These are phyloP conservation scores for Lepeophtheirus nordmannii DNA, from an alignment of 2,888 invertebrate genomes.

Conservation along the genomic window DNA sequence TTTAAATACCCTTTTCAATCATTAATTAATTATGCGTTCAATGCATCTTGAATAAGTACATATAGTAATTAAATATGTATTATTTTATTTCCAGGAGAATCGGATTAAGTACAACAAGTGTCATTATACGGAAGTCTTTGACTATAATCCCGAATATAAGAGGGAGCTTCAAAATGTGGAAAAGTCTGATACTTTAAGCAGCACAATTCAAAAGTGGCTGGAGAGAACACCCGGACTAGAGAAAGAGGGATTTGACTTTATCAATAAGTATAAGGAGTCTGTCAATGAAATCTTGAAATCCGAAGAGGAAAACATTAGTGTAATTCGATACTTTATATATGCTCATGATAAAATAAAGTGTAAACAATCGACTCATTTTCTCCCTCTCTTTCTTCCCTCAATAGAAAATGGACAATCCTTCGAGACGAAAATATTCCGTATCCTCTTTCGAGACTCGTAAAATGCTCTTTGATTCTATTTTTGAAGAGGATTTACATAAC, in stretches of 20 bases:
- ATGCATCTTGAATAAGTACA: no score
- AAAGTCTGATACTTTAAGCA: slow-evolving; percentile 62
- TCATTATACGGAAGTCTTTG: slow-evolving; percentile 66
- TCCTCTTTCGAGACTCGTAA: slow-evolving; percentile 43
- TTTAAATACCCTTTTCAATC: no score
- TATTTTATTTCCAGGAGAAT: slow-evolving; percentile 48
- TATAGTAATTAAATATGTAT: no score
- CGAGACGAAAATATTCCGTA: neutral
- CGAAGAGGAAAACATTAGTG: slow-evolving; percentile 22
- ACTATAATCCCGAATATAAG: slow-evolving; percentile 41
- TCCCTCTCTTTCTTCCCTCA: neutral
- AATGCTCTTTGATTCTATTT: slow-evolving; percentile 75
- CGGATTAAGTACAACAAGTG: slow-evolving; percentile 85
- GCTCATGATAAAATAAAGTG: no score
- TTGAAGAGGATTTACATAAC: slow-evolving; percentile 66
- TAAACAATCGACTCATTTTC: neutral
- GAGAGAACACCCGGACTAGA: slow-evolving; percentile 85
- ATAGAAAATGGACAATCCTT: neutral
- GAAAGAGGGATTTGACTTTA: slow-evolving; percentile 71
- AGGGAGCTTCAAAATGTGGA: slow-evolving; percentile 44
- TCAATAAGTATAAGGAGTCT: slow-evolving; percentile 62
- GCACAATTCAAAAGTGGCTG: slow-evolving; percentile 73
- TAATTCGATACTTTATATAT: neutral
- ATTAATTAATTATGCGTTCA: no score
- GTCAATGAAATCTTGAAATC: slow-evolving; percentile 27